Conservation (phyloP, 2,888 invertebrate genomes). For the Drosophila buzzatii region DNA sequence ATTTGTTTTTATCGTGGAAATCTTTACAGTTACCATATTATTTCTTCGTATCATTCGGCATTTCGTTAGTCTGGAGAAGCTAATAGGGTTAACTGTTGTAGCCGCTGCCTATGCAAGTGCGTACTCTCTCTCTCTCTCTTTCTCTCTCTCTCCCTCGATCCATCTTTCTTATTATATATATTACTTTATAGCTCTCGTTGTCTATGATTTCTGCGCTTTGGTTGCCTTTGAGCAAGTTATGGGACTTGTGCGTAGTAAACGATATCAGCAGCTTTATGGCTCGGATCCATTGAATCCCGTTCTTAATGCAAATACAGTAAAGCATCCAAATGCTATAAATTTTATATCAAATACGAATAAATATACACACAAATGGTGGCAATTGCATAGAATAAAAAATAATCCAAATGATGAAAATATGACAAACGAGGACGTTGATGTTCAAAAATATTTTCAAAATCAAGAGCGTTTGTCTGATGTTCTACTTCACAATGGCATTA, state of each 20-base stretch:
- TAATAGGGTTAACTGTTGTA: constrained; percentile 75
- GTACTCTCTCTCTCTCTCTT: not conserved
- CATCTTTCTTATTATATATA: not conserved
- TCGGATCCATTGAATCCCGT: constrained; percentile 74
- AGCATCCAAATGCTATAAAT: constrained; percentile 21
- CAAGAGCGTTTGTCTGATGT: constrained; percentile 44
- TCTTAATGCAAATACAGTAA: not conserved
- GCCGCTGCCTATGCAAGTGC: constrained; percentile 73
- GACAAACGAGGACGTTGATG: not conserved
- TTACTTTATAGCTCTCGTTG: constrained; percentile 67
- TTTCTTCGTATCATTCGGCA: constrained; percentile 76
- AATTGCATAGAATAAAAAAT: constrained; percentile 14
- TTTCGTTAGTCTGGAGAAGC: constrained; percentile 67
- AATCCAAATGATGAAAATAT: not conserved
- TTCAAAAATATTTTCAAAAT: constrained; percentile 40
- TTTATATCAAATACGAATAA: constrained; percentile 23
- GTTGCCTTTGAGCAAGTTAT: constrained; percentile 82
- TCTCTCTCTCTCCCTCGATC: no score
- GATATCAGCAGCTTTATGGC: constrained; percentile 78
- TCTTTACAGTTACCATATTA: constrained; percentile 49
- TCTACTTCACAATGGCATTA: constrained; percentile 43
- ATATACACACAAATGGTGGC: constrained; percentile 58
- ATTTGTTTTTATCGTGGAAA: constrained; percentile 56
- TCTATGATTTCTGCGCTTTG: constrained; percentile 75
- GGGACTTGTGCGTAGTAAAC: constrained; percentile 67